phyloP scores from a whole-genome alignment of 1,140 invertebrate species.

The Neodiprion pinetum region DNA sequence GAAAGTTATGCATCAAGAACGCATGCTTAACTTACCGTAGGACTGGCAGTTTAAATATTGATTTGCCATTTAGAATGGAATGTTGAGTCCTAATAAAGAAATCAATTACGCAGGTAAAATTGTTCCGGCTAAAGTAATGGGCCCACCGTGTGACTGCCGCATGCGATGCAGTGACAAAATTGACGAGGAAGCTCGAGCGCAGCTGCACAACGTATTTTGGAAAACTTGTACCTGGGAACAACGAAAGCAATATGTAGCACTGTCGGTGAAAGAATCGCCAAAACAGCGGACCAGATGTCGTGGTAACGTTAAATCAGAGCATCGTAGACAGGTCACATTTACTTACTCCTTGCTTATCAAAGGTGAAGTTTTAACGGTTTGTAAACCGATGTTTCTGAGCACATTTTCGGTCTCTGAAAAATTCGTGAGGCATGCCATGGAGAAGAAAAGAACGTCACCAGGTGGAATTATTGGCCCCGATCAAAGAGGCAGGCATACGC shows the following conservation, averaged over 20 bases:
- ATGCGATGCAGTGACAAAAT: slow-evolving; percentile 35
- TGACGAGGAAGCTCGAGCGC: slow-evolving; percentile 30
- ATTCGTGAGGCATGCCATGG: slow-evolving; percentile 40
- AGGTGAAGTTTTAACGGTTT: slow-evolving; percentile 38
- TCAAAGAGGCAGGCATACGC: slow-evolving; percentile 37
- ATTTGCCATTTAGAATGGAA: too few species aligned
- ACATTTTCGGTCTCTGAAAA: slow-evolving; percentile 43
- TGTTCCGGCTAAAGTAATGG: slow-evolving; percentile 44
- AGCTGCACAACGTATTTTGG: slow-evolving; percentile 42
- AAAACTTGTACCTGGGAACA: slow-evolving; percentile 43
- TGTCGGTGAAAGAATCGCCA: slow-evolving; percentile 40
- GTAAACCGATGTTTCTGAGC: slow-evolving; percentile 45
- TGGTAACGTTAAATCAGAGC: slow-evolving; percentile 32
- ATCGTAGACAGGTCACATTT: slow-evolving; percentile 40
- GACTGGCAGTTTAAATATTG: too few species aligned
- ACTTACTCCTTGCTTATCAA: slow-evolving; percentile 39
- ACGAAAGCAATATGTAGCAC: slow-evolving; percentile 40
- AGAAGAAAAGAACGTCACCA: slow-evolving; percentile 38
- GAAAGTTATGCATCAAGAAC: too few species aligned
- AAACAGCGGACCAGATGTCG: slow-evolving; percentile 39
- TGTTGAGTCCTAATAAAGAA: neutral
- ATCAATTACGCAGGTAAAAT: slow-evolving; percentile 34
- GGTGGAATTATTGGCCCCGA: slow-evolving; percentile 37
- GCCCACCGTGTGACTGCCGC: slow-evolving; percentile 36
- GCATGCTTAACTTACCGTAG: too few species aligned